Conservation (phyloP, 2,797 vertebrate genomes). For the Neomorphus geoffroyi region DNA sequence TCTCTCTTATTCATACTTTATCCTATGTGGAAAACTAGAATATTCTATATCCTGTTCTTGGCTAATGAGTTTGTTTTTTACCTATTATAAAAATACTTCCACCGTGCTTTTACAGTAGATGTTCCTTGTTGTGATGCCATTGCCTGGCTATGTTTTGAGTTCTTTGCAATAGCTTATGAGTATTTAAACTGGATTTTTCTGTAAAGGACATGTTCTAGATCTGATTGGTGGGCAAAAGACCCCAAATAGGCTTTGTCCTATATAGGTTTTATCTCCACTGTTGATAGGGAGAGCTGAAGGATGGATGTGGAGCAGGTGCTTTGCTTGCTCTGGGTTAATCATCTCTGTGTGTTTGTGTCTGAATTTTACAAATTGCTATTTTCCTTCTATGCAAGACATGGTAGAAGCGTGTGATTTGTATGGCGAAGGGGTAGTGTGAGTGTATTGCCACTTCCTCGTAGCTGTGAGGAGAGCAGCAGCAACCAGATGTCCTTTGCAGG, state of each 20-base stretch:
- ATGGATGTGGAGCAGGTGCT: neutral
- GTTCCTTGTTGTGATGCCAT: neutral
- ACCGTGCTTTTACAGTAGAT: fast-evolving
- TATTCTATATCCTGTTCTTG: neutral
- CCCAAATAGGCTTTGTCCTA: fast-evolving
- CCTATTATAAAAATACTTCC: neutral
- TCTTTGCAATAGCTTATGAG: neutral
- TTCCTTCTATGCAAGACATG: fast-evolving
- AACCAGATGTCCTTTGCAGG: neutral
- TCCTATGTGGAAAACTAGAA: neutral
- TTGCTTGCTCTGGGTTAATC: neutral
- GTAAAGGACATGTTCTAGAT: neutral
- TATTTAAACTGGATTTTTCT: neutral
- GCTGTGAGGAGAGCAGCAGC: neutral
- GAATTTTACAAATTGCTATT: neutral
- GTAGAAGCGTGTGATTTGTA: neutral
- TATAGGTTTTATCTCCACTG: fast-evolving
- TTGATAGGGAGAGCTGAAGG: neutral
- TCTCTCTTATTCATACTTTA: neutral
- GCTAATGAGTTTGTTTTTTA: neutral
- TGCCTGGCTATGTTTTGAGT: neutral
- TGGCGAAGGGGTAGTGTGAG: neutral
- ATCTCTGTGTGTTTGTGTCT: neutral
- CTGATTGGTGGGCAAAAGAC: neutral
- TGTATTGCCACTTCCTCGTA: neutral